Base-by-base conservation (phyloP, 2,888 invertebrate species). In the Tolmerus cingulatus region DNA sequence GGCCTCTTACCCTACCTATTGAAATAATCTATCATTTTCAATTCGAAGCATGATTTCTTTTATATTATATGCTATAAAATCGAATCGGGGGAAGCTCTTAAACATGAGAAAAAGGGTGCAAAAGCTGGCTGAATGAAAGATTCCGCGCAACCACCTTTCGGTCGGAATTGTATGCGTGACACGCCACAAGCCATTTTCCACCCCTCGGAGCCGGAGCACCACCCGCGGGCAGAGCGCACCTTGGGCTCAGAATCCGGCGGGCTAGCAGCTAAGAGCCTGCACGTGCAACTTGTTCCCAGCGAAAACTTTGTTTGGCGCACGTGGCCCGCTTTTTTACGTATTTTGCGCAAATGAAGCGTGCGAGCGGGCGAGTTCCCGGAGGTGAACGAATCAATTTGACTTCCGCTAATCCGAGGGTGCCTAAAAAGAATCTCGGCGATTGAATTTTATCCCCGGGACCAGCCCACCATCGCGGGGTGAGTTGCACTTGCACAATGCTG, bases 301-400 rank as follows among this genome's bases (percentile, higher is more conserved):
- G 74, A 87, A 88, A 87, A 87, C 87, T 88, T 88, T 88, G 88
- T 87, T 88, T 88, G 87, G 87, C 74, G 87, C 88, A 88, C 88
- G 88, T 88, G 88, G 74, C 85, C 79, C 74, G 14, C 40, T 88
- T 88, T 88, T 87, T 87, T 88, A 82, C 37, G 74, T 78, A 87
- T 87, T 87, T 77, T 78, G 43, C 40, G 74, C 46, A 74, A 76
- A 87, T 82, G 87, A 87, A 76, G 76, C 76, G 51, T 16, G 51
- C 46, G n/a, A 74, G 8, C 27, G 66, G 74, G 46, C 30, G 74
- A 74, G 40, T 37, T 16, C 40, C 14, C 9, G 40, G 46, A 85
- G 74, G 74, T 74, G 85, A 85, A 74, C 85, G 74, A 66, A 76
- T 86, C 46, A 76, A 76, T 86, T 76, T 86, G 76, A 86, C 76